Evolutionary conservation across 2,113 vertebrate genomes (phyloP), one percentile per base, ranked within the genome.

Genomic region (Campylomormyrus numenius): DNA sequence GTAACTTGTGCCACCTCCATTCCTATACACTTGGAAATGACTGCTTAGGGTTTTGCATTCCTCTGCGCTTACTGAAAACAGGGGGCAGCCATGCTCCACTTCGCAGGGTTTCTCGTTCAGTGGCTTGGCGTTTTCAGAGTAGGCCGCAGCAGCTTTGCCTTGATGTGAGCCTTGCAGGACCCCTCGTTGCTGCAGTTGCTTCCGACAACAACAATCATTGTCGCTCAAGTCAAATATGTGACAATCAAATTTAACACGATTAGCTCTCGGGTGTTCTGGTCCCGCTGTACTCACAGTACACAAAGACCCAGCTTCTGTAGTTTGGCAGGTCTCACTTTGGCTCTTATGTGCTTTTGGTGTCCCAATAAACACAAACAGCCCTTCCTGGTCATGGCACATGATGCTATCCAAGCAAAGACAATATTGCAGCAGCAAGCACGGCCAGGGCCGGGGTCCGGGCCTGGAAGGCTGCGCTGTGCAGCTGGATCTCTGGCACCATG

Each of bases 401-500:
- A 6, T n/a, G 46, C 50, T 87, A 85, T 85, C 86, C 53, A 17
- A 87, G 46, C 35, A 91, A 53, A 2, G 90, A 74, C 17, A 74
- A 48, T 27, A 92, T 35, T 1, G 90, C 19, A 92, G 88, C 66
- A 84, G 74, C 86, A 50, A 92, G 66, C 77, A 91, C 85, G 42
- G 87, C 11, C 45, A 85, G 13, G 17, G 5, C 19, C 8, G 21
- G 17, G 49, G 87, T 49, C 19, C 7, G 27, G 56, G 2, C 56
- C 1, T 5, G 10, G 5, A 31, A 39, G 66, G 84, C 90, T 1
- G 27, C 45, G 13, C 90, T 83, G 74, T 91, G 21, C 74, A 93
- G 89, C 52, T 89, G 88, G 56, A 90, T 77, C 17, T 91, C 90
- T 24, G 91, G 91, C 24, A 94, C 91, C 0, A 62, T 91, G 50